Percentiles rank a stretch among this genome's conserved stretches.
Evolutionary conservation across 2,888 invertebrate genomes (phyloP).

Genomic region (Ochropleura leucogaster): DNA sequence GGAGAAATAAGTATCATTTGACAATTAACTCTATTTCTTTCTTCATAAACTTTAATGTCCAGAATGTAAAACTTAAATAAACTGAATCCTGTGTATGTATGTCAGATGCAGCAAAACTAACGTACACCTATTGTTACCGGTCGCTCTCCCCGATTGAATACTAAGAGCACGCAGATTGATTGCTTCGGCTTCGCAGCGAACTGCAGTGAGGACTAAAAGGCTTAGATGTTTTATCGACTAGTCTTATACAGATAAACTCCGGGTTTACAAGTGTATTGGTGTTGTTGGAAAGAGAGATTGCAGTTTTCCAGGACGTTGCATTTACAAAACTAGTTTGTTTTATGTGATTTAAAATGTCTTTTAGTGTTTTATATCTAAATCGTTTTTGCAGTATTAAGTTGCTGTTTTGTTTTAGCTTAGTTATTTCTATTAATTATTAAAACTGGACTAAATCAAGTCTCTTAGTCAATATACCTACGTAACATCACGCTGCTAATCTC

Average conservation of each 20-base stretch:
- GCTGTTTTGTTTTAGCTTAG: background rate
- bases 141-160: slow-evolving; percentile 53
- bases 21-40: too few species aligned
- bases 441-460: background rate
- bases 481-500: background rate
- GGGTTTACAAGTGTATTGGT: slow-evolving; percentile 51
- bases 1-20: too few species aligned
- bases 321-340: slow-evolving; percentile 16
- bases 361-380: background rate
- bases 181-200: slow-evolving; percentile 17
- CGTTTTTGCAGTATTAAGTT: background rate
- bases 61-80: background rate
- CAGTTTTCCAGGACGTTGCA: slow-evolving; percentile 7
- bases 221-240: slow-evolving; percentile 56
- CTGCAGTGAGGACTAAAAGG: slow-evolving; percentile 40
- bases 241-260: slow-evolving; percentile 49
- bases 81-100: slow-evolving; percentile 6
- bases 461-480: background rate
- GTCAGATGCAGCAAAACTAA: slow-evolving; percentile 18
- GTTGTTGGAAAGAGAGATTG: slow-evolving; percentile 16
- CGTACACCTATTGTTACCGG: slow-evolving; percentile 2
- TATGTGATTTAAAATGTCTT: background rate
- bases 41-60: background rate
- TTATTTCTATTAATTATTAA: background rate
- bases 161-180: slow-evolving; percentile 60